Evolutionary conservation across 2,113 vertebrate species (phyloP).

Genomic region (Protobothrops mucrosquamatus): DNA sequence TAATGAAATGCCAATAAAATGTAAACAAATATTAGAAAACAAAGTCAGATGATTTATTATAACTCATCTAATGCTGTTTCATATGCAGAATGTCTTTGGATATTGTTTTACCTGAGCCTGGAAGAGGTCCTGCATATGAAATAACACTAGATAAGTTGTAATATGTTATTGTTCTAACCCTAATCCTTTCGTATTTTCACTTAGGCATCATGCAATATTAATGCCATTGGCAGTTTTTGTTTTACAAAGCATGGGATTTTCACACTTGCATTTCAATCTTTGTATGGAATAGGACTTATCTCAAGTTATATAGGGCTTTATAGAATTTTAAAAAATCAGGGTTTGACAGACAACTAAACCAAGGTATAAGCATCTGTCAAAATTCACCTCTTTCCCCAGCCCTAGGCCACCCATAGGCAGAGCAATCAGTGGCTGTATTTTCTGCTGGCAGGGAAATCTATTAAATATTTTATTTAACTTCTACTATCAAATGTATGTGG

Average conservation of each 20-base stretch:
- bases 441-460: neutral
- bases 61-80: neutral
- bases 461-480: neutral
- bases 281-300: neutral
- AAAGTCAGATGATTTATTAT: constrained; percentile 21
- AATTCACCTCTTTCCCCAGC: neutral
- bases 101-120: neutral
- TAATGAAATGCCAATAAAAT: neutral
- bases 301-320: neutral
- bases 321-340: neutral
- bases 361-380: neutral
- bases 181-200: neutral
- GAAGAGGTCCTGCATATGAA: neutral
- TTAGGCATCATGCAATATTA: neutral
- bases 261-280: neutral
- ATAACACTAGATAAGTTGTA: neutral
- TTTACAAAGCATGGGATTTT: neutral
- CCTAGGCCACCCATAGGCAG: neutral
- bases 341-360: neutral
- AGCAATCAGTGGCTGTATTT: neutral
- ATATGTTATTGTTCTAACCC: neutral
- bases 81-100: neutral
- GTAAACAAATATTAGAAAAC: constrained; percentile 22
- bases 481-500: neutral
- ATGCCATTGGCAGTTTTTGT: neutral